phyloP scores from a whole-genome alignment of 92 coral and sea anemone species.

The Parazoanthus atlanticus region DNA sequence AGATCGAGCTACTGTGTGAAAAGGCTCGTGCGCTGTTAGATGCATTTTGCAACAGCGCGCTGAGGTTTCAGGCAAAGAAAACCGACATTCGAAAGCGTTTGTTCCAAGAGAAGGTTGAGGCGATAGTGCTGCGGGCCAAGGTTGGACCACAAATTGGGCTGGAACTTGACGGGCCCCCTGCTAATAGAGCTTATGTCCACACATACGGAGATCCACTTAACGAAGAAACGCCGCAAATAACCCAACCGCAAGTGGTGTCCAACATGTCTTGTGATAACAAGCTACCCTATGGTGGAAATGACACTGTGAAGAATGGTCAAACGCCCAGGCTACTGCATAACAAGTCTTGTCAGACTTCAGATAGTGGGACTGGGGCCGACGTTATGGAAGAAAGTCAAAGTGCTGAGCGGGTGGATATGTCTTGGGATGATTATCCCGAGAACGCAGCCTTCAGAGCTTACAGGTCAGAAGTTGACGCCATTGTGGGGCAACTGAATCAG shows the following conservation, averaged over 20 bases:
- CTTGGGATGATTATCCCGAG: conserved; percentile 81
- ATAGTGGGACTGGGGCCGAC: conserved; percentile 22
- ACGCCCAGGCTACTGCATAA: conserved; percentile 22
- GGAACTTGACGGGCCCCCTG: background rate
- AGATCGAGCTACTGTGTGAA: conserved; percentile 14
- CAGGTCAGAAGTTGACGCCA: conserved; percentile 59
- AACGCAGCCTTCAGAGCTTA: conserved; percentile 65
- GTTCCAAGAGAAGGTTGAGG: conserved; percentile 21
- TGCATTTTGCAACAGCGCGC: conserved; percentile 17
- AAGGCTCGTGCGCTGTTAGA: conserved; percentile 28
- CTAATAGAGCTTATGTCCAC: background rate
- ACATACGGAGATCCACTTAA: background rate
- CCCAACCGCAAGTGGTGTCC: background rate
- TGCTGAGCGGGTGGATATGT: conserved; percentile 52
- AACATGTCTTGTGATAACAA: conserved; percentile 19
- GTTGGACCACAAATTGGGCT: background rate
- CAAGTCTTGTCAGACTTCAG: conserved; percentile 39
- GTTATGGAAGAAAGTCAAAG: conserved; percentile 15
- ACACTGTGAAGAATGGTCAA: background rate
- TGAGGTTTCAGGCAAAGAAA: conserved; percentile 12
- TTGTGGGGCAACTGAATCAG: conserved; percentile 61
- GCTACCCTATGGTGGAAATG: background rate
- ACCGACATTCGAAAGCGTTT: conserved; percentile 19
- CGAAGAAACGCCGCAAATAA: background rate
- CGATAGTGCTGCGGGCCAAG: conserved; percentile 2